phyloP scores from a whole-genome alignment of 2,888 invertebrate species.

The Sphaerophoria rueppellii region DNA sequence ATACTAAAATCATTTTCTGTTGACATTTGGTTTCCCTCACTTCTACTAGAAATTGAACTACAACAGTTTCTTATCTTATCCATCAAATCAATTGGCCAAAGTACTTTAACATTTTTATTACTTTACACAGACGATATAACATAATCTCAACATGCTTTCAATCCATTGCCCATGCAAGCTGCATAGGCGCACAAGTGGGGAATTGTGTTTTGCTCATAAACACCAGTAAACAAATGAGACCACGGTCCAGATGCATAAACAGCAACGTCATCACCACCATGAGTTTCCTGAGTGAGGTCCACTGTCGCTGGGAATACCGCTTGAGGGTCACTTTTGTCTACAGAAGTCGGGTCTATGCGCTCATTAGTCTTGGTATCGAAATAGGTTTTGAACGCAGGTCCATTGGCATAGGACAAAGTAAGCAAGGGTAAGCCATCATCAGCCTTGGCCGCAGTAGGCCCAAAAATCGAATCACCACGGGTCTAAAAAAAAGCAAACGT shows the following conservation, averaged over 20 bases:
- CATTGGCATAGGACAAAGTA: conserved; percentile 89
- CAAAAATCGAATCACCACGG: conserved; percentile 78
- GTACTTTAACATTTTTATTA: conserved; percentile 28
- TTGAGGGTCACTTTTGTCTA: conserved; percentile 75
- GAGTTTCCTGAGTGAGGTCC: conserved; percentile 84
- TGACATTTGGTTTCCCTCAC: too few relatives aligned
- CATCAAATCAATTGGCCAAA: not conserved
- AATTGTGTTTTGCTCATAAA: conserved; percentile 90
- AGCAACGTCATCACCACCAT: conserved; percentile 91
- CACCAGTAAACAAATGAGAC: conserved; percentile 91
- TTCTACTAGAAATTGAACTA: too few relatives aligned
- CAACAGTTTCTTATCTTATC: not conserved
- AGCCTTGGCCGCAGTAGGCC: conserved; percentile 76
- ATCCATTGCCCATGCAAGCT: conserved; percentile 87
- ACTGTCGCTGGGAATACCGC: conserved; percentile 85
- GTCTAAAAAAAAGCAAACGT: conserved; percentile 70
- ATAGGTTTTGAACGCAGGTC: conserved; percentile 85
- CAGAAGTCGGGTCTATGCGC: conserved; percentile 78
- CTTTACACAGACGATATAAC: not conserved
- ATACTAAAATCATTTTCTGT: too few relatives aligned
- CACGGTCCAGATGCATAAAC: conserved; percentile 90
- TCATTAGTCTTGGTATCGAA: conserved; percentile 75
- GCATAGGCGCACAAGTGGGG: conserved; percentile 90
- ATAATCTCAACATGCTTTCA: conserved; percentile 79
- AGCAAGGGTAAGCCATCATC: conserved; percentile 85